Evolutionary conservation across 2,113 vertebrate species (phyloP), one percentile per base, ranked within the genome.

Genomic region (Antigone vipio): DNA sequence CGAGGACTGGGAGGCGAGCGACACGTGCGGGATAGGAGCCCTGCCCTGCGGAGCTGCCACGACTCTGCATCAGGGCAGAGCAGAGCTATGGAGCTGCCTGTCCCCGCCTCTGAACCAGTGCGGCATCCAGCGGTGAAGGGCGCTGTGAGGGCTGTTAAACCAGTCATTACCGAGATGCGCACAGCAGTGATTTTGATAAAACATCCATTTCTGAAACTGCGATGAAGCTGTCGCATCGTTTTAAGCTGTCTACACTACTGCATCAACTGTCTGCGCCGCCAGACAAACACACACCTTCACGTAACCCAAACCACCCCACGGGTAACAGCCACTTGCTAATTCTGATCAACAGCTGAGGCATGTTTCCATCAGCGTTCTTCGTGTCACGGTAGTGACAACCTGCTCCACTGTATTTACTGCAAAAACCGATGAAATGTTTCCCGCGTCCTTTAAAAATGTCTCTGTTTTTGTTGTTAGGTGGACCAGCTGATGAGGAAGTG

Each of bases 401-500:
- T 55, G 62, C 50, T 77, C 50, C 45, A 0, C 2, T 30, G 0
- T 3, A 9, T 32, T 14, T 7, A 15, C 53, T 66, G 38, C 9
- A 52, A 47, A 27, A 12, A 7, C 6, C n/a, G 23, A 8, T 1
- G 9, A 5, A 18, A 34, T 19, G 32, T 23, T n/a, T 15, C 9
- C 10, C 0, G 1, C 6, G 2, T 5, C 44, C 79, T 34, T 58
- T 12, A 12, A 32, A 8, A 16, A 11, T 0, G 0, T 19, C 44
- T 60, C n/a, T 42, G 2, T 40, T 60, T 23, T 29, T 53, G 10
- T n/a, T 78, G 26, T 68, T 52, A 99, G 99, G 98, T 99, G 92
- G 99, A 99, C 81, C 98, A 98, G 24, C 98, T 99, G 97, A 99
- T 99, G 99, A 98, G 97, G 92, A 98, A 94, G 84, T 99, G 99